Base-by-base conservation (phyloP, 2,113 vertebrate species). In the Brevimyrus niger region DNA sequence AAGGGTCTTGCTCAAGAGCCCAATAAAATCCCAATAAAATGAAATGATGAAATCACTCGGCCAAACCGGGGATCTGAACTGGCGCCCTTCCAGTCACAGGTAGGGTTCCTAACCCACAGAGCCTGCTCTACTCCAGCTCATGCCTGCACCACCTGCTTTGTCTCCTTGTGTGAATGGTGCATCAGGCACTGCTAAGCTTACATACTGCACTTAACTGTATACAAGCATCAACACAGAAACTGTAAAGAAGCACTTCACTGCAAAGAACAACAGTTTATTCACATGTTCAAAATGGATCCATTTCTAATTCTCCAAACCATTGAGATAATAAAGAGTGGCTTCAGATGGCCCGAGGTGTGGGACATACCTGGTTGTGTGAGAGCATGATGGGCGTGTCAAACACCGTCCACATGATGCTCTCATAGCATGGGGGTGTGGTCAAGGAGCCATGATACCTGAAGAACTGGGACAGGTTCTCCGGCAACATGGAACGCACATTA, bases 401-500 rank as follows among this genome's bases (percentile, higher is more conserved):
- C 86, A 98, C 93, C 0, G 97, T 98, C 97, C 97, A 98, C 88
- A 96, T 91, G 47, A 98, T 96, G 4, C 96, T 97, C 94, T 98
- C 97, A 0, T 94, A 96, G 92, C 97, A 98, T 0, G 97, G 97
- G 0, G 97, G 97, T 0, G 97, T 98, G 27, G 97, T 97, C 50
- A 98, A 95, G 7, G 97, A 98, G 51, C 97, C 97, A 27, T 96
- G 92, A 90, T 98, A 98, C 65, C 97, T 94, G 93, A 96, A 98
- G 96, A 97, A 98, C 69, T 96, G 93, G 0, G 94, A 94, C 11
- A 97, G 92, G 93, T 97, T 96, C 92, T 98, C 97, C 0, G 97
- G 96, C 27, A 98, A 94, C 97, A 98, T 97, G 87, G 96, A 95
- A 65, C 95, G 95, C 89, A 98, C 91, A 0, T 98, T 89, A n/a